phyloP scores from a whole-genome alignment of 2,797 vertebrate species.

The Cyclura pinguis region DNA sequence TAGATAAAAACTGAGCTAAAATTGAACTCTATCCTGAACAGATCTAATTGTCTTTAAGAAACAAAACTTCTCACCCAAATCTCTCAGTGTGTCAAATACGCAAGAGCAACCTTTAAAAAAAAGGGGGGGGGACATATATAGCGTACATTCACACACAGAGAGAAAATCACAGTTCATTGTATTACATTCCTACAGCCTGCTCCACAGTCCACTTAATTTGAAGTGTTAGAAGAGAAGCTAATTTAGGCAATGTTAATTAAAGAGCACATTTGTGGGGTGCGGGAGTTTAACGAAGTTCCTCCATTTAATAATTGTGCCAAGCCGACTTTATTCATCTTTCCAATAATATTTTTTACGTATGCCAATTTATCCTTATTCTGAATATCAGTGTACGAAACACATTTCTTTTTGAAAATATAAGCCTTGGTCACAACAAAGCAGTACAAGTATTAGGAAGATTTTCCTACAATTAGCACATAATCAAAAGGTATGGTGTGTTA shows the following conservation, averaged over 20 bases:
- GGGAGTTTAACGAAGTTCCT: background rate
- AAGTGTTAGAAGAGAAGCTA: background rate
- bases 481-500: background rate
- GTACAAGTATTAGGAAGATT: conserved; percentile 10
- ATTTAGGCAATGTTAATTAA: conserved; percentile 8
- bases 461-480: background rate
- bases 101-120: background rate
- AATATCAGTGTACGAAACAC: background rate
- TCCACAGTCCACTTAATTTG: background rate
- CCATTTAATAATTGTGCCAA: background rate
- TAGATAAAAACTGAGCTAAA: background rate
- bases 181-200: background rate
- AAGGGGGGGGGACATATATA: background rate
- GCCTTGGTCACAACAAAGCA: conserved; percentile 23
- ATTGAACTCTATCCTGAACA: background rate
- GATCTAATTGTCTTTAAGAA: background rate
- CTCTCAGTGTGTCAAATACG: background rate
- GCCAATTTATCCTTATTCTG: background rate
- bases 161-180: background rate
- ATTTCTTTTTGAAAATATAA: conserved; percentile 27
- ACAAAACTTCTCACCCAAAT: background rate
- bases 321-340: background rate
- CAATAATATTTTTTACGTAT: background rate
- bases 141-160: no score
- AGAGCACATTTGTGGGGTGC: background rate